Evolutionary conservation across 1,140 invertebrate genomes (phyloP), one percentile per base, ranked within the genome.

Genomic region (Hirudo medicinalis): DNA sequence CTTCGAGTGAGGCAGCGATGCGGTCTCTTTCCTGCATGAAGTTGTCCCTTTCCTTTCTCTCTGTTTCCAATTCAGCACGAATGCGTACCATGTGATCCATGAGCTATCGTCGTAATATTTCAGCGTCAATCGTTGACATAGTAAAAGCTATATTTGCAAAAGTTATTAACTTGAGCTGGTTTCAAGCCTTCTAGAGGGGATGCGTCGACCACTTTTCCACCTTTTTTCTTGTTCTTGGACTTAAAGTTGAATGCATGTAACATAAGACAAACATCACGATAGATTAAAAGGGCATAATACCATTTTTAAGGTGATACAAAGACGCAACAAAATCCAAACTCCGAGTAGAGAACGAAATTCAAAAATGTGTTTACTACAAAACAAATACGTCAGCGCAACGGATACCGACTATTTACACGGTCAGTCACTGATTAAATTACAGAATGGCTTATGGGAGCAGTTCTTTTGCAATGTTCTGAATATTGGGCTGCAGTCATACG

Each of bases 381-480:
- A 49, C 43, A 49, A 49, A 49, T 49, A 49, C 43, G 43, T 49
- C 43, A 49, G 13, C 43, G 9, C 43, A 49, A 49, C 43, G 43
- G 43, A 49, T 49, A 49, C 43, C 43, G 43, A 49, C 43, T 49
- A 49, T 49, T 49, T 49, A 49, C 43, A 49, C 3, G 15, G 9
- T 49, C 43, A 0, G 43, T 49, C 43, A 49, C 1, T 49, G 43
- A 0, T 9, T 63, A 63, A 63, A 63, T 32, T 25, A 63, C 57
- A 32, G 22, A 25, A 15, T 63, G 57, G 8, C 57, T 32, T 25
- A 63, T 63, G 8, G 57, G 57, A n/a, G 22, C 57, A 13, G 57
- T 63, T 15, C 57, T 13, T 63, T 63, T 63, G 29, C 57, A 63
- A 63, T 63, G 29, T 19, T 63, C 57, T 22, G 57, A 63, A 22